Evolutionary conservation across 2,797 vertebrate genomes (phyloP), one percentile per base, ranked within the genome.

Genomic region (Odontamblyopus rebecca): DNA sequence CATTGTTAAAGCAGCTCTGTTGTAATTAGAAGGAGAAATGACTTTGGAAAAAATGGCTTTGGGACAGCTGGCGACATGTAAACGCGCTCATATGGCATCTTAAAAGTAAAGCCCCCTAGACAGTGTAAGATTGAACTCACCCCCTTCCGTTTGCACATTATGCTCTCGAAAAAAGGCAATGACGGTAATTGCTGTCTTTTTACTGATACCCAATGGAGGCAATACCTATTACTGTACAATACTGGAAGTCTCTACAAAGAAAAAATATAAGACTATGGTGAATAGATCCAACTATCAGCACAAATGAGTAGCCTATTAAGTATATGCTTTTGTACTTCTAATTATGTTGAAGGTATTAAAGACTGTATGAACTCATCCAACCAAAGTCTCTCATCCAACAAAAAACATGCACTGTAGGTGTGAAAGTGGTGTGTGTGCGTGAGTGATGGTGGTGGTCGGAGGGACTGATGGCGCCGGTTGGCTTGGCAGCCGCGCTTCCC

Each of bases 11-110:
- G 86, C 86, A 83, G 86, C 84, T 91, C 86, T 82, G 88, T 81
- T 86, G 91, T 92, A 93, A 94, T 95, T 93, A 93, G 89, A 89
- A 76, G 84, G 82, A 90, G 89, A 92, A 93, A 94, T 92, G 70
- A 91, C 92, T 93, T 92, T 81, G 81, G 85, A 89, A 85, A 89
- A 91, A 90, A 87, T 79, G 71, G 85, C 80, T 89, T 89, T 82
- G 71, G 85, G 89, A 89, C 89, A 88, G 89, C 91, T 89, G 91
- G 87, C 70, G 80, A 89, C 82, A 89, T 78, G 60, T 81, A 89
- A 90, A 89, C 80, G 80, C 81, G 86, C 86, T 85, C 83, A 76
- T 74, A 87, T 72, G 79, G 84, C 89, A 87, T 89, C 85, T 86
- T 76, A 81, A 81, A 78, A 75, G 79, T 74, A 81, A 62, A 89